phyloP scores from a whole-genome alignment of 2,113 vertebrate species.

The Columba livia region DNA sequence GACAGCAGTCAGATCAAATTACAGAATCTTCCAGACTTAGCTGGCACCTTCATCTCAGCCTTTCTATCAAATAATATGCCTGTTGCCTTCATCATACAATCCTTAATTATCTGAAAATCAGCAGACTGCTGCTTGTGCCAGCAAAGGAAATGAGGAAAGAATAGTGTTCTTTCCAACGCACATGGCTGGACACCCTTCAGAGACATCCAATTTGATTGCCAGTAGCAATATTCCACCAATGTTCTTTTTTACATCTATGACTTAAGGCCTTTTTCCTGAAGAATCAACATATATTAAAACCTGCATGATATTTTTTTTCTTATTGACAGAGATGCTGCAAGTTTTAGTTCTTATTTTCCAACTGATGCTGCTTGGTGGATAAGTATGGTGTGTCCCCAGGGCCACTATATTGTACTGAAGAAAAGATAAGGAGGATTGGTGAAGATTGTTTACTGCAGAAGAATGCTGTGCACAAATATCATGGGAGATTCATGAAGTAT shows the following conservation, averaged over 20 bases:
- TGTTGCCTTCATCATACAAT: constrained; percentile 65
- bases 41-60: constrained; percentile 68
- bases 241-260: constrained; percentile 14
- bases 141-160: constrained; percentile 60
- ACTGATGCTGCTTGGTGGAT: not conserved
- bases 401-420: not conserved
- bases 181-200: constrained; percentile 49
- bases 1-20: constrained; percentile 72
- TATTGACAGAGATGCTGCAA: not conserved
- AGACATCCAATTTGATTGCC: constrained; percentile 54
- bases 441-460: not conserved
- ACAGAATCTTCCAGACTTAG: constrained; percentile 56
- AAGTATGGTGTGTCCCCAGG: not conserved
- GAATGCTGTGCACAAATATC: not conserved
- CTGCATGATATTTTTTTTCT: not conserved
- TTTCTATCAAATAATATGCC: constrained; percentile 69
- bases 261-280: constrained; percentile 26
- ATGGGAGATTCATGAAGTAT: not conserved
- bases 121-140: constrained; percentile 50
- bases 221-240: constrained; percentile 43
- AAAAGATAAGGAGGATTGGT: not conserved
- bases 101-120: constrained; percentile 73
- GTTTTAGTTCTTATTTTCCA: constrained; percentile 21
- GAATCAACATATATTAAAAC: constrained; percentile 45
- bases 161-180: constrained; percentile 24